Base-by-base conservation (phyloP, 2,888 invertebrate genomes). In the Protonemura montana region DNA sequence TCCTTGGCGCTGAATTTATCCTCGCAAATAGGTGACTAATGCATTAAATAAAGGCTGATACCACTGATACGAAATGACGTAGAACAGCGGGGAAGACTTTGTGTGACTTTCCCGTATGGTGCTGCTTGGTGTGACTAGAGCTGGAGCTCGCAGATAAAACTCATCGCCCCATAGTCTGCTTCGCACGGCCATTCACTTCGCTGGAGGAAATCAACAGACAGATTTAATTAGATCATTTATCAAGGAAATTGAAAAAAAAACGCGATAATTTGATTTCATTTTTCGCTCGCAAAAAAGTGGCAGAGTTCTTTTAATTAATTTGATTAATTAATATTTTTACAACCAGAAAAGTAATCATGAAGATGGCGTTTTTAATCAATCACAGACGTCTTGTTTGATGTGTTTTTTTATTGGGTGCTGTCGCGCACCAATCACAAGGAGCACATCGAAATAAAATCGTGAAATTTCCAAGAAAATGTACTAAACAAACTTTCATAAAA, bases 231-330 rank as follows among this genome's bases (percentile, higher is more conserved):
- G 59, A 59, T 59, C 7, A 59, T 59, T 59, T 59, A 59, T 59
- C 59, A 59, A 59, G 59, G 59, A 59, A 59, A 59, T 59, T 59
- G 59, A 59, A 59, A 59, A 59, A 59, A 59, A 59, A 59, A 59
- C 59, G 59, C 59, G 59, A 59, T 59, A 21, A 59, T 59, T 59
- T 59, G 59, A 59, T 59, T 59, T 13, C 16, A 10, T 13, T 59
- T 59, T 21, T 13, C 1, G 16, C 21, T 21, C 13, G 21, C 7
- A 59, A 59, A 59, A 59, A 21, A 59, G 59, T 59, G 59, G 59
- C 59, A 59, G 59, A 3, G 13, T 59, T 59, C 13, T 59, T 59
- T 59, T 59, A 59, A 41, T 41, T 41, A 41, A 59, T 59, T 59
- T 59, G 59, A 59, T 59, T 59, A 59, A 59, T 59, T 59, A 59